Conservation (phyloP, 2,797 vertebrate genomes). For the Etheostoma perlongum region DNA sequence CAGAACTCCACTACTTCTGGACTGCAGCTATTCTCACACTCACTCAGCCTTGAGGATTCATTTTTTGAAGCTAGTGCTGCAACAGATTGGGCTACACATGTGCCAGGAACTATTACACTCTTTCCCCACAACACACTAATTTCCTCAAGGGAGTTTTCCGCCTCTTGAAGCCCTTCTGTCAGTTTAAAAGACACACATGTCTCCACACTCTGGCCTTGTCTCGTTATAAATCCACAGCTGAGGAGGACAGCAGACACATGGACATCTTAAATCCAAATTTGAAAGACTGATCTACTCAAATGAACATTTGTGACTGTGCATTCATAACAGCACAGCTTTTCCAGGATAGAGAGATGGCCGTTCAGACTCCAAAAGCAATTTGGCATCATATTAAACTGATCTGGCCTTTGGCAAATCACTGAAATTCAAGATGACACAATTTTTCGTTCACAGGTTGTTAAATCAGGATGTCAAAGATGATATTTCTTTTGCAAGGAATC, state of each 20-base stretch:
- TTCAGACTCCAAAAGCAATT: conserved; percentile 44
- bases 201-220: conserved; percentile 38
- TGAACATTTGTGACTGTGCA: conserved; percentile 25
- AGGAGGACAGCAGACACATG: conserved; percentile 60
- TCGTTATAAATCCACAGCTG: conserved; percentile 64
- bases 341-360: conserved; percentile 53
- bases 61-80: conserved; percentile 16
- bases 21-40: conserved; percentile 63
- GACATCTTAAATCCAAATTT: conserved; percentile 45
- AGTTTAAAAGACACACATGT: conserved; percentile 56
- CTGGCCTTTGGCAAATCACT: conserved; percentile 42
- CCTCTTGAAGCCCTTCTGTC: conserved; percentile 50
- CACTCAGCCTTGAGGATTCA: conserved; percentile 38
- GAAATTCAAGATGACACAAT: conserved; percentile 54
- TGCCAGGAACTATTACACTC: conserved; percentile 37
- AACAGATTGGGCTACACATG: conserved; percentile 16
- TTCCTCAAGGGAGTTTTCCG: conserved; percentile 51
- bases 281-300: conserved; percentile 21
- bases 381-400: conserved; percentile 37
- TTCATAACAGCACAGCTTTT: conserved; percentile 43
- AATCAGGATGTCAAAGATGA: conserved; percentile 52
- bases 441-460: conserved; percentile 51
- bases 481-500: conserved; percentile 4
- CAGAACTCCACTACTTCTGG: conserved; percentile 31
- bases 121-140: conserved; percentile 51